Conservation (phyloP, 2,888 invertebrate genomes). For the Parascotia fuliginaria region DNA sequence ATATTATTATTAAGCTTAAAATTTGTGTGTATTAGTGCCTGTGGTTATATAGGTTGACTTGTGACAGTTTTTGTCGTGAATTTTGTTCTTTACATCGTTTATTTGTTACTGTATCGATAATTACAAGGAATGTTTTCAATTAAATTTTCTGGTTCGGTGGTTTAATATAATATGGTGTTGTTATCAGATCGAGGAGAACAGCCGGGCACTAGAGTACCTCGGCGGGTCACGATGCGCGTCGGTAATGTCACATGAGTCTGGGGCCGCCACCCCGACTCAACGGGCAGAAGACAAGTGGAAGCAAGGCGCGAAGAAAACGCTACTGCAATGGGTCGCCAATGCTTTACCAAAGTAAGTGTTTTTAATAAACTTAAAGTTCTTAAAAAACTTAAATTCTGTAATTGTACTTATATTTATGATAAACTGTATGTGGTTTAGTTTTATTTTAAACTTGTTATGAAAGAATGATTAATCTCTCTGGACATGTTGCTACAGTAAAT, state of each 20-base stretch:
- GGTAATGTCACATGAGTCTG: slow-evolving; percentile 93
- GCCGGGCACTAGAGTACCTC: slow-evolving; percentile 94
- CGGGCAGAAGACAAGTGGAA: slow-evolving; percentile 90
- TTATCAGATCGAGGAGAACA: slow-evolving; percentile 96
- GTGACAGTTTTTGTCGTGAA: no score
- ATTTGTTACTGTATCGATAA: background rate
- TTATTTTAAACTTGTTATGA: background rate
- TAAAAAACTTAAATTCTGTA: no score
- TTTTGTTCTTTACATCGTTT: background rate
- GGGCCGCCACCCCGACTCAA: slow-evolving; percentile 87
- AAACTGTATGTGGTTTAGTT: background rate
- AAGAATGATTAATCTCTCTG: background rate
- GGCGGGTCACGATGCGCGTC: slow-evolving; percentile 92
- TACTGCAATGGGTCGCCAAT: slow-evolving; percentile 97
- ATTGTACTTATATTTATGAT: no score
- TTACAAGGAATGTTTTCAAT: no score
- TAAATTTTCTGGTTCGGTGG: background rate
- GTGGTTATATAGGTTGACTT: no score
- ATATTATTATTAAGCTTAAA: no score
- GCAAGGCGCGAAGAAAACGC: slow-evolving; percentile 95
- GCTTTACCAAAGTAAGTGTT: slow-evolving; percentile 89
- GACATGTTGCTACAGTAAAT: background rate
- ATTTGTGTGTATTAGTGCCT: no score
- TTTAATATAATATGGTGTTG: slow-evolving; percentile 18
- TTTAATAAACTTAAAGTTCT: no score